Base-by-base conservation (phyloP, 2,888 invertebrate species). In the Pseudococcus jackbeardsleyi region DNA sequence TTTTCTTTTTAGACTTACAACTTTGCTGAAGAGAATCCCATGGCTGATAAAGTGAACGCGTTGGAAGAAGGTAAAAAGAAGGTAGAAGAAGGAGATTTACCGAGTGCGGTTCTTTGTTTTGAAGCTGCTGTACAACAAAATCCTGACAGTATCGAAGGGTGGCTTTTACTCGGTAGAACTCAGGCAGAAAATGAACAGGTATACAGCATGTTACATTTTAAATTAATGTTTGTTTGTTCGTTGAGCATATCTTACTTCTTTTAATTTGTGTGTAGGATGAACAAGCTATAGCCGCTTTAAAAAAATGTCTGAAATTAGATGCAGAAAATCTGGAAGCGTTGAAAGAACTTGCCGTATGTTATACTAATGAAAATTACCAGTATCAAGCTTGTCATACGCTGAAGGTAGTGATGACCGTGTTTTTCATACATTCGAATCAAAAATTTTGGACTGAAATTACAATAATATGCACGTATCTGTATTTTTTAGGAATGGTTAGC, bases 101-200 rank as follows among this genome's bases (percentile, higher is more conserved):
- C 99, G 48, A 96, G 97, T 90, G 99, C 99, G 19, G 98, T 98
- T 0, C 92, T 99, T 42, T 96, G 98, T 91, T 99, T 99, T 92
- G 99, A 99, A 92, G 97, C 97, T 86, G 98, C 99, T 12, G 97
- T 95, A 4, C 95, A 96, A 91, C 95, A 97, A 91, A 93, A 96
- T 85, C 94, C 96, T 1, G 93, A 95, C 85, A 95, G 96, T 91
- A 93, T 94, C 0, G 95, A 97, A 92, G 96, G 95, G 0, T 98
- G 98, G 98, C 94, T 96, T 89, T 92, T 96, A 54, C 92, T 98
- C 84, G 98, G 98, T 12, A 96, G 95, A 86, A 96, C 98, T 48
- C 98, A 99, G 92, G 98, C 99, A 64, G 98, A 99, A 93, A 99
- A 99, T 93, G 99, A 99, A 93, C 98, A 96, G 92, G 94, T 92